Evolutionary conservation across 2,113 vertebrate species (phyloP), one percentile per base, ranked within the genome.

Genomic region (Gymnogyps californianus): DNA sequence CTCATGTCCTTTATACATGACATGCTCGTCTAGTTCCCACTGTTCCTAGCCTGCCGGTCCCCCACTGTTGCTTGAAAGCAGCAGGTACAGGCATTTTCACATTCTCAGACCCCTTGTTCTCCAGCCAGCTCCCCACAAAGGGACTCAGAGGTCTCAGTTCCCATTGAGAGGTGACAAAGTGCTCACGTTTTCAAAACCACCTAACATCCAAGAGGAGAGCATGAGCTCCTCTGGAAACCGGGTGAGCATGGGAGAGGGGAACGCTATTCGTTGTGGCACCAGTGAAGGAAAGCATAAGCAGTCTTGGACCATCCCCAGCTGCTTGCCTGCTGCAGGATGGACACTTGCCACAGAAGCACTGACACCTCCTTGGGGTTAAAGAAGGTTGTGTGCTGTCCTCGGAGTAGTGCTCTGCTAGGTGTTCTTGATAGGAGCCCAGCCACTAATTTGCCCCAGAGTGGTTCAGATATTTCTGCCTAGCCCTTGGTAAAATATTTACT

Each of bases 401-500:
- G 0, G 47, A 78, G 47, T 36, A 38, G 22, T 78, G 65, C 47
- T 71, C 40, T 81, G 57, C 77, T 87, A 52, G 72, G 70, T 77
- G 46, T 62, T 93, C 54, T 61, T 65, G 66, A 34, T 44, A 76
- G 59, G 21, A 92, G 34, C 26, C 75, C 66, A 61, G 49, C 19
- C 58, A 42, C 47, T 79, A 38, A 77, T 74, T 79, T 91, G 34
- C 58, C 46, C 67, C 78, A 62, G 31, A 72, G 6, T 86, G 17
- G 54, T 66, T 91, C 54, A 91, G 70, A 54, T 93, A 95, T 89
- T 95, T 76, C 15, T 13, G 42, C 78, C 78, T 79, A 91, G 32
- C 62, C 82, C 62, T 70, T 71, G n/a, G 82, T 96, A 85, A 94
- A 96, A 94, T 93, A 97, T 96, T 96, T 93, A 93, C 92, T 89